phyloP scores from a whole-genome alignment of 2,888 invertebrate species.

The Noctua janthina region DNA sequence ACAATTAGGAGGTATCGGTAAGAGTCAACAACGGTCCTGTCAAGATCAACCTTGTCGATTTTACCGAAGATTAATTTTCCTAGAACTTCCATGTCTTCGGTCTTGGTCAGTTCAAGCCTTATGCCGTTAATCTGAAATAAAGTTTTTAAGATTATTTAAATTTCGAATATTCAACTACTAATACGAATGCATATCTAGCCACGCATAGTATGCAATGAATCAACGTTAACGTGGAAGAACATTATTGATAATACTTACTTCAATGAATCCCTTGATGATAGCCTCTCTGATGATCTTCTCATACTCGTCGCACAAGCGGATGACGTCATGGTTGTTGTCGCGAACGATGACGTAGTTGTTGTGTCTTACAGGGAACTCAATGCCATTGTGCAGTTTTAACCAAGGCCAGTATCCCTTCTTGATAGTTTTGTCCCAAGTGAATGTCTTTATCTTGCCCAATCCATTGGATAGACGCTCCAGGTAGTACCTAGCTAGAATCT shows the following conservation, averaged over 20 bases:
- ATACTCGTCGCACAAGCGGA: constrained; percentile 80
- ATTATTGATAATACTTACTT: constrained; percentile 73
- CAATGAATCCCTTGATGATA: constrained; percentile 89
- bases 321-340: constrained; percentile 76
- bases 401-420: constrained; percentile 90
- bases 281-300: constrained; percentile 91
- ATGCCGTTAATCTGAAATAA: constrained; percentile 80
- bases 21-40: constrained; percentile 79
- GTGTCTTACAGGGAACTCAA: constrained; percentile 88
- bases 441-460: constrained; percentile 83
- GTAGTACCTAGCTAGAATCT: constrained; percentile 91
- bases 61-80: constrained; percentile 89
- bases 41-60: constrained; percentile 82
- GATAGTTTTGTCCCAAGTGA: constrained; percentile 86
- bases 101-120: constrained; percentile 80
- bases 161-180: neutral
- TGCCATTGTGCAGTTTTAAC: constrained; percentile 89
- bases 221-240: too few species aligned
- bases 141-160: neutral
- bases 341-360: constrained; percentile 82
- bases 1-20: constrained; percentile 91
- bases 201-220: neutral
- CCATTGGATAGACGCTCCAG: constrained; percentile 89
- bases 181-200: neutral
- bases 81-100: constrained; percentile 89